phyloP scores from a whole-genome alignment of 2,113 vertebrate species.

The Erpornis zantholeuca region DNA sequence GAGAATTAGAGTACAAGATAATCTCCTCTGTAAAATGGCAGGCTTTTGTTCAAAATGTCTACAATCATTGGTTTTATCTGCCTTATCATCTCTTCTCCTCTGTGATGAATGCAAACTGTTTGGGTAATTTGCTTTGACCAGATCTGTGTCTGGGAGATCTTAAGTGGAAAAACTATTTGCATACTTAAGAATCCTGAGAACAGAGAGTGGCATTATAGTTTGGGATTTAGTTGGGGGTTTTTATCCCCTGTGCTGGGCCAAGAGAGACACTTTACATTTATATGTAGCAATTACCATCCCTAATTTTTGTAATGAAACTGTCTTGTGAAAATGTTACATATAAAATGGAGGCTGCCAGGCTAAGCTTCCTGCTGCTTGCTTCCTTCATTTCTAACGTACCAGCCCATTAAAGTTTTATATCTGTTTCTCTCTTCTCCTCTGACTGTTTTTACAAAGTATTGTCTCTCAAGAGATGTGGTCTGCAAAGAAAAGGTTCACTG shows the following conservation, averaged over 20 bases:
- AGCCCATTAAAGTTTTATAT: background rate
- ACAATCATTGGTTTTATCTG: slow-evolving; percentile 58
- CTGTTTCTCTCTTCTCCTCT: background rate
- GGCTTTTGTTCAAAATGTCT: slow-evolving; percentile 55
- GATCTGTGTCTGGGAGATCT: slow-evolving; percentile 62
- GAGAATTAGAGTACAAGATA: slow-evolving; percentile 26
- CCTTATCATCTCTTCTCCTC: slow-evolving; percentile 56
- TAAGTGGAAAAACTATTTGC: slow-evolving; percentile 72
- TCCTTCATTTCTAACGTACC: background rate
- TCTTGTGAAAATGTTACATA: background rate
- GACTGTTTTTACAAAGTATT: background rate
- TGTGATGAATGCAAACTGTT: slow-evolving; percentile 62
- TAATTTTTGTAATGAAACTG: slow-evolving; percentile 50
- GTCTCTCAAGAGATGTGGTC: background rate
- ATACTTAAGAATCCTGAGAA: slow-evolving; percentile 67
- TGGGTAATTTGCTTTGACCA: slow-evolving; percentile 67
- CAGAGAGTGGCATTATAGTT: slow-evolving; percentile 33
- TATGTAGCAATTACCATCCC: slow-evolving; percentile 39
- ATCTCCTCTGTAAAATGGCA: slow-evolving; percentile 31
- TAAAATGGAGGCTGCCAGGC: background rate
- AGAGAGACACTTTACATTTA: slow-evolving; percentile 49
- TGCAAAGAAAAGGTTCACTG: background rate
- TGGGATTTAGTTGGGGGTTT: slow-evolving; percentile 33
- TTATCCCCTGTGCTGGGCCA: slow-evolving; percentile 15
- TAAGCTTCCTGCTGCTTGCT: background rate